phyloP scores from a whole-genome alignment of 2,888 invertebrate species.

The Linnaemya tessellans region DNA sequence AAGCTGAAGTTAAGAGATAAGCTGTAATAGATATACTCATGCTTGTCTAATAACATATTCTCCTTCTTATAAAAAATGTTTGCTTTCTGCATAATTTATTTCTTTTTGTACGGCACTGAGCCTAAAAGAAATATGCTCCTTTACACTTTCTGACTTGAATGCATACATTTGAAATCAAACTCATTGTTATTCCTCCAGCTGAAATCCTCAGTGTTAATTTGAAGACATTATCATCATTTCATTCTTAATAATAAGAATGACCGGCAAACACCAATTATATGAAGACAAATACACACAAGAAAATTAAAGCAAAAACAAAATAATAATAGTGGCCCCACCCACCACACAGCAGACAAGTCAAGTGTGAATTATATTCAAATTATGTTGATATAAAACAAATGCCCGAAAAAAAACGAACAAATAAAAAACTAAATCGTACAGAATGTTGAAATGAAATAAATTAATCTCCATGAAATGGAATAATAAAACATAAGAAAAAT shows the following conservation, averaged over 20 bases:
- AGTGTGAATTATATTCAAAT: conserved; percentile 80
- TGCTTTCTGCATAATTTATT: background rate
- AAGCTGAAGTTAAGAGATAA: conserved; percentile 7
- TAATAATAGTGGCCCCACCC: conserved; percentile 67
- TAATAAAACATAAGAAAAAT: conserved; percentile 74
- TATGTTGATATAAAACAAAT: conserved; percentile 73
- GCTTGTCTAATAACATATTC: too few species aligned
- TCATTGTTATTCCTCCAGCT: background rate
- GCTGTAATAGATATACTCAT: background rate
- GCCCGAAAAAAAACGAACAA: conserved; percentile 69
- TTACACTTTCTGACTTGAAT: background rate
- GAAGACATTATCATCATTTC: conserved; percentile 77
- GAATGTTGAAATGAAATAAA: conserved; percentile 54
- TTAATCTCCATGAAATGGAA: conserved; percentile 55
- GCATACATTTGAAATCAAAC: background rate
- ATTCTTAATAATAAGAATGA: conserved; percentile 59
- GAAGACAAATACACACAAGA: conserved; percentile 31
- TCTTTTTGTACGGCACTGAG: background rate
- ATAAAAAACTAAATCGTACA: background rate
- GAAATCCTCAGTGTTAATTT: conserved; percentile 76
- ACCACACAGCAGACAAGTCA: conserved; percentile 76
- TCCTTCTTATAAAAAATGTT: too few species aligned
- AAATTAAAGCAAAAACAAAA: conserved; percentile 10
- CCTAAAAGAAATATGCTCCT: background rate
- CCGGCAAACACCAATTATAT: conserved; percentile 46